Evolutionary conservation across 1,140 invertebrate genomes (phyloP), one percentile per base, ranked within the genome.

Genomic region (Scaptomyza montana): DNA sequence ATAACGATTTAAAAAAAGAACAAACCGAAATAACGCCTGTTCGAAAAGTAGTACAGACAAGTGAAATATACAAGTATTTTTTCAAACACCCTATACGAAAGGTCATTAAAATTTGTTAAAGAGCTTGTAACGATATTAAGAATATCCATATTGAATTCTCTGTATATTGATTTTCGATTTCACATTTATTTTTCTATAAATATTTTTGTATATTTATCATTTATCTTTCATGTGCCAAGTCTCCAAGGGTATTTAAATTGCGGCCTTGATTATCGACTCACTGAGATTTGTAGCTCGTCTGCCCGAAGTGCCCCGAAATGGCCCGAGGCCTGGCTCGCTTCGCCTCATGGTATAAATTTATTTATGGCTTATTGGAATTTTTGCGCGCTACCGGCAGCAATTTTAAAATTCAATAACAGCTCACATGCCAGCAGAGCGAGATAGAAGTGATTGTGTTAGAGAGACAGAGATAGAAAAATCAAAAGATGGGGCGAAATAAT

Each of bases 301-400:
- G 12, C 10, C 39, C 39, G 39, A 43, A 43, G 39, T 9, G 72
- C 74, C 80, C 76, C 78, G 75, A 81, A 85, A 77, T 61, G 64
- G 68, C 57, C 77, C 78, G 82, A 86, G 82, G 81, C 82, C 64
- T 81, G 78, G 81, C 82, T 87, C 78, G 82, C 84, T 89, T 89
- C 68, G 76, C 68, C 71, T 82, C 81, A 79, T 87, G 87, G 84
- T 87, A 78, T 69, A 87, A 82, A 87, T 87, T 87, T 87, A 87
- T 87, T 87, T 87, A 87, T 82, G 78, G 82, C 86, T 87, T 87
- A 86, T 86, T 86, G 82, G 82, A 86, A 86, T 86, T 86, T 86
- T 87, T 81, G 82, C 81, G 78, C 74, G 82, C 82, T 87, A 86
- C 82, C 82, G 82, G 82, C 75, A 86, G 71, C 75, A 81, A 73